A percentile compares a stretch with the other conserved stretches of the same genome.
Evolutionary conservation across 2,113 vertebrate genomes (phyloP).

Genomic region (Podocnemis expansa): DNA sequence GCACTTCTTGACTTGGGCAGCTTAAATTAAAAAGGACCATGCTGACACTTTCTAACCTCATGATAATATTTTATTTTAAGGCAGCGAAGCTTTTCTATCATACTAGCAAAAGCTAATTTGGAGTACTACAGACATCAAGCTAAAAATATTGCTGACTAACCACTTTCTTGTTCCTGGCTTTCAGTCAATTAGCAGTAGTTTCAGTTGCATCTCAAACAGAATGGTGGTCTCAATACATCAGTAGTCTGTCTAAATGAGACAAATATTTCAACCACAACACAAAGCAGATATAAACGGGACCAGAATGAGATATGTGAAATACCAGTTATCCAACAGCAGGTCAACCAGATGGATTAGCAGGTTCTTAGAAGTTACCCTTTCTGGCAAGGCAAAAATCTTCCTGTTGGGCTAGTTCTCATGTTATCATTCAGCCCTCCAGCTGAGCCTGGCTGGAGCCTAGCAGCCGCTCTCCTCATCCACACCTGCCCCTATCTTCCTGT

Average conservation of each 20-base stretch:
- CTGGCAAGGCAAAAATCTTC: not conserved
- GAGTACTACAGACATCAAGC: not conserved
- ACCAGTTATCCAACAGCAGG: not conserved
- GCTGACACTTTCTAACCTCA: not conserved
- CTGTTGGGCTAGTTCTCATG: not conserved
- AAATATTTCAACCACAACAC: not conserved
- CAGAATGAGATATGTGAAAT: not conserved
- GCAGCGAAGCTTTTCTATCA: not conserved
- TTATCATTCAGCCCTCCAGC: no score
- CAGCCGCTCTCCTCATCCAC: no score
- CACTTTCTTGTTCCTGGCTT: not conserved
- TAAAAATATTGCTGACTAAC: not conserved
- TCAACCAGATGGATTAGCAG: not conserved
- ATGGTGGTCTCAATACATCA: not conserved
- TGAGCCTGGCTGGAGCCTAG: no score
- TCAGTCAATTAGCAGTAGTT: not conserved
- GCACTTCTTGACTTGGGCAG: slow-evolving; percentile 2
- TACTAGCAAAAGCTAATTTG: not conserved
- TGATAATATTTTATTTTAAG: slow-evolving; percentile 19
- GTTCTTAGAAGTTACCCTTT: not conserved
- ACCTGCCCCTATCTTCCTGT: no score
- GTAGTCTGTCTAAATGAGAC: not conserved
- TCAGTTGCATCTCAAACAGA: not conserved
- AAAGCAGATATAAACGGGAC: not conserved
- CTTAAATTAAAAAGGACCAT: slow-evolving; percentile 16